These are phyloP conservation scores for Acropora yongei DNA, from an alignment of 64 coral and sea anemone species.

Conservation along the genomic window DNA sequence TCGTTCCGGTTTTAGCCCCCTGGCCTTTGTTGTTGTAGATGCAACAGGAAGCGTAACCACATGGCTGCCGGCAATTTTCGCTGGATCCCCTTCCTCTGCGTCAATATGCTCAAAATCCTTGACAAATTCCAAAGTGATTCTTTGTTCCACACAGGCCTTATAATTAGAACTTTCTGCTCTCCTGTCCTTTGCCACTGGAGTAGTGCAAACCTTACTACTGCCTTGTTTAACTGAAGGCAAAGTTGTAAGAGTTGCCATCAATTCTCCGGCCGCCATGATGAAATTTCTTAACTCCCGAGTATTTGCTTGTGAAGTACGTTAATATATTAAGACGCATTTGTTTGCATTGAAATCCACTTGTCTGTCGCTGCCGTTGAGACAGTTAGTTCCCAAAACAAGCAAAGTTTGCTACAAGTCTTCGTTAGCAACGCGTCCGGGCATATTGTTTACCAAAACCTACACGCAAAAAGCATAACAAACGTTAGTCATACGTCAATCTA, in stretches of 20 bases:
- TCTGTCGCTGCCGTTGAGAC: not conserved
- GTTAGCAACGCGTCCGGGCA: constrained; percentile 3
- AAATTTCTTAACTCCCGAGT: not conserved
- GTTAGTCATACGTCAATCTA: not conserved
- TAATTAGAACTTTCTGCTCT: not conserved
- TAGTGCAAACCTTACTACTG: not conserved
- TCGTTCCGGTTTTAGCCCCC: not conserved
- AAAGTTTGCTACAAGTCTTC: not conserved
- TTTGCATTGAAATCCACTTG: not conserved
- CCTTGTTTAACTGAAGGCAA: constrained; percentile 11
- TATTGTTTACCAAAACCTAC: not conserved
- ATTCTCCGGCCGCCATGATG: constrained; percentile 12
- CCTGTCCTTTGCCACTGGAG: not conserved
- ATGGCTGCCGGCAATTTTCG: not conserved
- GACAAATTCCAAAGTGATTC: not conserved
- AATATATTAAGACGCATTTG: not conserved
- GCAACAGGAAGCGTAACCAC: not conserved
- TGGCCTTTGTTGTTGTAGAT: not conserved
- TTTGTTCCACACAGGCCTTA: not conserved
- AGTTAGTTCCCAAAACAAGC: not conserved
- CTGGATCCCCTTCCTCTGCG: not conserved
- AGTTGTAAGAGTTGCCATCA: not conserved
- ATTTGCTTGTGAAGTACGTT: too few species aligned
- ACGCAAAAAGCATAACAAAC: not conserved
- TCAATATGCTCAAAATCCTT: not conserved